Percentiles rank a stretch among this genome's conserved stretches.
Conservation (phyloP, 2,113 vertebrate genomes). For the Menidia beryllina region DNA sequence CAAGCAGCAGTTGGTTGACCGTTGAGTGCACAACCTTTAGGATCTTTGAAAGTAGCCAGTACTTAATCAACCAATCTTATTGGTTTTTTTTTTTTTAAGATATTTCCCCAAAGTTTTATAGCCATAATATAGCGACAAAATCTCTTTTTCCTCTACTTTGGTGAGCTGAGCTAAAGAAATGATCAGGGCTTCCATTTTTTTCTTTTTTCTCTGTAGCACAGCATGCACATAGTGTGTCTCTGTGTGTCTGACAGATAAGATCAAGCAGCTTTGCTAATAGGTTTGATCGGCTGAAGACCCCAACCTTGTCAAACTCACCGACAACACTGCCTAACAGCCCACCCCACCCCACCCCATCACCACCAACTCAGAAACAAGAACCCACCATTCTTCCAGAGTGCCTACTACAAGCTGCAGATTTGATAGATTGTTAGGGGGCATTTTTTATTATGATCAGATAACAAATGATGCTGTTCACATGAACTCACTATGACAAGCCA, state of each 20-base stretch:
- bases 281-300: conserved; percentile 26
- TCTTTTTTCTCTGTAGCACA: not conserved
- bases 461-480: too few species aligned
- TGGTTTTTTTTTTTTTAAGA: not conserved
- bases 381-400: conserved; percentile 2
- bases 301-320: conserved; percentile 18
- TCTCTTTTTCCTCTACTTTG: too few species aligned
- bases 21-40: not conserved
- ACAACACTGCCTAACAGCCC: conserved; percentile 4
- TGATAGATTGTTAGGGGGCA: too few species aligned
- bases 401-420: too few species aligned
- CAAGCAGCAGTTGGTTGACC: not conserved
- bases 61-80: too few species aligned
- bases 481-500: not conserved
- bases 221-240: not conserved
- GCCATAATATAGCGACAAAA: not conserved
- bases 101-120: not conserved
- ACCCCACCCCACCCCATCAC: not conserved
- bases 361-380: conserved; percentile 7
- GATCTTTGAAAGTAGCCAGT: not conserved
- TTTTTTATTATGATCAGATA: too few species aligned
- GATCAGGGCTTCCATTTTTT: not conserved
- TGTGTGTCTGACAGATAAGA: not conserved
- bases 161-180: not conserved
- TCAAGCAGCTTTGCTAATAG: conserved; percentile 44